Base-by-base conservation (phyloP, 1,140 invertebrate species). In the Brachionus manjavacas region DNA sequence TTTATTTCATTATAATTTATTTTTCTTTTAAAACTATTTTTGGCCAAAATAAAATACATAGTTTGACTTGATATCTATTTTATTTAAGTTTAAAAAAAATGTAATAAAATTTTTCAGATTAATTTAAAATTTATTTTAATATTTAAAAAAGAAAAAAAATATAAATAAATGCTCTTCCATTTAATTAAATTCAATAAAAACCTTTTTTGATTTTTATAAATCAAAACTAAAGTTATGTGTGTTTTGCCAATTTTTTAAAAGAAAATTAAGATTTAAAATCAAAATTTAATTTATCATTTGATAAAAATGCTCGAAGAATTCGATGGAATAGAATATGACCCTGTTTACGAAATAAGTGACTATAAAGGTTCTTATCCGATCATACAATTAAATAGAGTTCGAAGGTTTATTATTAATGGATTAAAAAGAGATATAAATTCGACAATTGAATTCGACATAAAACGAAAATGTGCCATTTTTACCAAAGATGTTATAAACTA, bases 391-490 rank as follows among this genome's bases (percentile, higher is more conserved):
- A 49, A 76, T 25, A 49, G 31, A 49, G 72, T 76, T 1, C 25
- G 72, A 49, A 49, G 41, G 11, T 49, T 14, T 76, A 12, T 76
- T 11, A 76, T 76, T 9, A 28, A 76, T 4, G n/a, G 46, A 12
- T 76, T 46, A 12, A 49, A 49, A 76, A 46, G 20, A 25, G 41
- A 46, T 14, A 23, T 46, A 35, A 76, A 28, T 20, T 49, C 72
- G 14, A 28, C 20, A 49, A 23, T 49, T 6, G 72, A 76, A 76
- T 25, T 76, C 41, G 41, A 46, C 28, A 76, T 76, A 23, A 76
- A 76, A 25, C n/a, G 72, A 76, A 76, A 76, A 52, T 76, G 72
- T 49, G 72, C 41, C 20, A 49, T 76, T 76, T 49, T 76, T 25
- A 76, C 72, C 23, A 28, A 28, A 14, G 72, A 76, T 76, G n/a